Base-by-base conservation (phyloP, 2,113 vertebrate species). In the Oceanodroma tethys region DNA sequence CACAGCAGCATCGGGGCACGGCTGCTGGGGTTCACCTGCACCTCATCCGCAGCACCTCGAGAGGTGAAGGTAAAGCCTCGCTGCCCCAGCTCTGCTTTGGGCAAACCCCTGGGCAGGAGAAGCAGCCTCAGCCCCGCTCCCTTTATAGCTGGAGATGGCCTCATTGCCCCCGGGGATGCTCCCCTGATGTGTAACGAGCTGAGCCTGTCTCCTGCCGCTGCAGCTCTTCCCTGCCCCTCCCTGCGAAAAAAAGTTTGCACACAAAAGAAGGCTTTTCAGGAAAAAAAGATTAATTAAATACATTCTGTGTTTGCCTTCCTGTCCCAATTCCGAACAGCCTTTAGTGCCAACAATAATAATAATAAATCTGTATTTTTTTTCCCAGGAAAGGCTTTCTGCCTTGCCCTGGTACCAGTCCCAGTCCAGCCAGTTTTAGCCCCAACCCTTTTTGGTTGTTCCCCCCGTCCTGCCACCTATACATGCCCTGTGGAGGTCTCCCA, bases 1-100 rank as follows among this genome's bases (percentile, higher is more conserved):
- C 8, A 5, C 1, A 2, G 29, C 70, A 40, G 25, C 5, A 1
- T 12, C 1, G 1, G 25, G 32, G 8, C 12, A 13, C 0, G 4
- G 30, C 72, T 40, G 6, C 67, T 23, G 65, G 36, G 21, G 6
- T 7, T 43, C 60, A 13, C 56, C 82, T 52, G 19, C 16, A 26
- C 16, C 50, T 29, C 38, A 15, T 4, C 29, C 0, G 0, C 7
- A 12, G 60, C 45, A 55, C 21, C 23, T 43, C 7, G 0, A 38
- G 20, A 71, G 58, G 16, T 30, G 36, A 81, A 76, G 9, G 36
- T 8, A 38, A 50, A 83, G 12, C 22, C 30, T 66, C 0, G 0
- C 16, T 25, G 22, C 8, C 47, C 40, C 7, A 5, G 27, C 43
- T 27, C 74, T 63, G 23, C n/a, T 26, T 25, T 23, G 34, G 13